Evolutionary conservation across 2,888 invertebrate species (phyloP), one percentile per base, ranked within the genome.

Genomic region (Apodemia duryi): DNA sequence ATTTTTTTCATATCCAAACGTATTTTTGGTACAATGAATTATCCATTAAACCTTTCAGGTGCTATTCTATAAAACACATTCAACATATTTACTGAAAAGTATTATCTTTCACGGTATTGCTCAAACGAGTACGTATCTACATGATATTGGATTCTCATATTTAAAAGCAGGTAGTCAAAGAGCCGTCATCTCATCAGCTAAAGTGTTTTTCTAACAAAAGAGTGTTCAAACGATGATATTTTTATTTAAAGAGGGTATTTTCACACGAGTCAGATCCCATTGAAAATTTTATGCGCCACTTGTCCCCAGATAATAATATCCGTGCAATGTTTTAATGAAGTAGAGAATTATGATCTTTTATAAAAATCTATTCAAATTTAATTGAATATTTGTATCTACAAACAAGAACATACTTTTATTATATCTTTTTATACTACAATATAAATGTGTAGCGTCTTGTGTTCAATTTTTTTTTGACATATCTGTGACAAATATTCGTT

Each of bases 201-300:
- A 35, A 60, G 57, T 60, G 57, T 60, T 60, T 60, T 60, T 32
- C 57, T 35, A 60, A 60, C 57, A 60, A 60, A 35, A 9, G 60
- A 57, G 57, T 46, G 32, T 64, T 46, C 4, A 43, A 64, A 64
- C 60, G 60, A 61, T 32, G 60, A 60, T 60, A 64, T 64, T 64
- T 63, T 60, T 32, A 60, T 64, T 49, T 61, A 64, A 63, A 64
- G 64, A 57, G 32, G 32, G 57, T 57, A 43, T 64, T 64, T 64
- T 64, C 60, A 21, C 64, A 32, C 46, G 21, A 60, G 46, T 60
- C 64, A 60, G 57, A 60, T 64, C 60, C 57, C 46, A 64, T 60
- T 64, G 57, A 61, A 61, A 38, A 60, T 46, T 57, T 41, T 54
- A 57, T 41, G 32, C 60, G 35, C 64, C 60, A 60, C 64, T 64